These are phyloP conservation scores for Desmodus rotundus DNA, from an alignment of 2,113 vertebrate genomes.

Conservation along the genomic window DNA sequence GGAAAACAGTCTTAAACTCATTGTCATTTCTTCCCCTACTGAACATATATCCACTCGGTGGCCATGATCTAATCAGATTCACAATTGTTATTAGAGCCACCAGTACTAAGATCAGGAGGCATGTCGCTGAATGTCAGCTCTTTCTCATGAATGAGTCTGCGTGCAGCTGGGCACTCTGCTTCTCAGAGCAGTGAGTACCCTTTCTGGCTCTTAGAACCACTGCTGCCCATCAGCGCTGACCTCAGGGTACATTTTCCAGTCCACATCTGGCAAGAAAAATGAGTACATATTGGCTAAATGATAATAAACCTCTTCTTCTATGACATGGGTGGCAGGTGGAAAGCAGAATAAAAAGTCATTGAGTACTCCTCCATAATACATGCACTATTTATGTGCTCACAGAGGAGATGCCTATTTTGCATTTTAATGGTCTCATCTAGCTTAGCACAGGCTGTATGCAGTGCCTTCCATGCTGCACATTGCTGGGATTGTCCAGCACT, in stretches of 20 bases:
- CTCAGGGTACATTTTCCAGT: not conserved
- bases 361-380: not conserved
- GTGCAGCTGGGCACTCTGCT: not conserved
- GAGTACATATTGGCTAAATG: not conserved
- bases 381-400: not conserved
- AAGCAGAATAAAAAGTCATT: not conserved
- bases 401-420: not conserved
- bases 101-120: not conserved
- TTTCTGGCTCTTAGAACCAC: not conserved
- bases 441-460: not conserved
- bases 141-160: not conserved
- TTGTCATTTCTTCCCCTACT: not conserved
- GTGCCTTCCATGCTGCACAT: rapidly evolving
- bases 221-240: not conserved
- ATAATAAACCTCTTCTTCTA: not conserved
- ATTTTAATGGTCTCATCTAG: not conserved
- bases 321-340: not conserved
- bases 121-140: not conserved
- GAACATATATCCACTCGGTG: not conserved
- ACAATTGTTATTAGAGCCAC: not conserved
- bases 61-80: not conserved
- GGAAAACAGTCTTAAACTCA: not conserved
- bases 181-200: not conserved
- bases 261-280: not conserved
- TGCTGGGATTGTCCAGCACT: not conserved